Conservation (phyloP, 2,113 vertebrate genomes). For the Setophaga petechia region DNA sequence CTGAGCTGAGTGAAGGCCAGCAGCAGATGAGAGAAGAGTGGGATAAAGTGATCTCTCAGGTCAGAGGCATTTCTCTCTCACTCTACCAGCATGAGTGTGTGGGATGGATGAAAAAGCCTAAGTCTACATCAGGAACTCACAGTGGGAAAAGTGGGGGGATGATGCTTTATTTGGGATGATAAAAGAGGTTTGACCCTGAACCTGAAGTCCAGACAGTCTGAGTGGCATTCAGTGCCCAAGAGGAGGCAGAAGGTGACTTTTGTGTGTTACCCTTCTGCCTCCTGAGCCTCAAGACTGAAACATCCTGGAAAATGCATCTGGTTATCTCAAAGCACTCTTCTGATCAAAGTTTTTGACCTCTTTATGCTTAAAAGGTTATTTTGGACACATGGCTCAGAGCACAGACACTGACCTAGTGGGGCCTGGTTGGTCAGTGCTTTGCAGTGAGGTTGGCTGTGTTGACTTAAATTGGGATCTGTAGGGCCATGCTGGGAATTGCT, state of each 20-base stretch:
- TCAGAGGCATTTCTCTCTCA: slow-evolving; percentile 47
- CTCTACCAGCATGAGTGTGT: not conserved
- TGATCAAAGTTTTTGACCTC: not conserved
- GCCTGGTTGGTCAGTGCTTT: not conserved
- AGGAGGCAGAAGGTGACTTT: not conserved
- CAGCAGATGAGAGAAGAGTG: slow-evolving; percentile 77
- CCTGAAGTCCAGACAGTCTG: not conserved
- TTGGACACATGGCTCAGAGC: not conserved
- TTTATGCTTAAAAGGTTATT: not conserved
- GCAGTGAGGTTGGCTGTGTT: not conserved
- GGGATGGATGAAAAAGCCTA: not conserved
- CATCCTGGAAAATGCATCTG: not conserved
- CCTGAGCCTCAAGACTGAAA: not conserved
- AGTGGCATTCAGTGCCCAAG: not conserved
- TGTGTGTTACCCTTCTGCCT: not conserved
- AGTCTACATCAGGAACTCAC: not conserved
- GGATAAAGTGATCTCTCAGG: slow-evolving; percentile 82
- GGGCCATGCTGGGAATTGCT: not conserved
- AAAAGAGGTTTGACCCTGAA: not conserved
- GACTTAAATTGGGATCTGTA: not conserved
- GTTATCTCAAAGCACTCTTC: not conserved
- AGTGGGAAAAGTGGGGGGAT: not conserved
- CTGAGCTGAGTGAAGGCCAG: slow-evolving; percentile 74
- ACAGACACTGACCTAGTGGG: not conserved
- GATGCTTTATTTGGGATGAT: not conserved